phyloP scores from a whole-genome alignment of 2,113 vertebrate species.

The Spea bombifrons region DNA sequence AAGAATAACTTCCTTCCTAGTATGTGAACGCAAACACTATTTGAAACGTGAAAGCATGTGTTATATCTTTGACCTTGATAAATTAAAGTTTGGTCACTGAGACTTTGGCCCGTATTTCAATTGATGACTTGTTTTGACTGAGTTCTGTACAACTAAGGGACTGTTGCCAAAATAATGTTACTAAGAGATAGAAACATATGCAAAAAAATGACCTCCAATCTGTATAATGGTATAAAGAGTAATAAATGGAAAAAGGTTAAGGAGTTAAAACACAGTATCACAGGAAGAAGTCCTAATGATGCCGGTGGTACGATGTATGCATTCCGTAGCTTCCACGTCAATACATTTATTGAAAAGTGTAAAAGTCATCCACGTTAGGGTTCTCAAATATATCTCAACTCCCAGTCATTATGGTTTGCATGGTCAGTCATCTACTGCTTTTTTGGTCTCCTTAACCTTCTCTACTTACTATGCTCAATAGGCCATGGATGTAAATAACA shows the following conservation, averaged over 20 bases:
- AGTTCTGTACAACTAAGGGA: background rate
- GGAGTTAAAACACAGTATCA: background rate
- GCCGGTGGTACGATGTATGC: background rate
- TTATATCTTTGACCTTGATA: background rate
- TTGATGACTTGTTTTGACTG: background rate
- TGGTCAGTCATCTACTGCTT: too few relatives aligned
- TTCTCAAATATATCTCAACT: too few relatives aligned
- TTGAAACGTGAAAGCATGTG: background rate
- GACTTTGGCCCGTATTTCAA: background rate
- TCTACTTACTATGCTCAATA: too few relatives aligned
- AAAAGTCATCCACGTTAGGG: too few relatives aligned
- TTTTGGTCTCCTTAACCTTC: too few relatives aligned
- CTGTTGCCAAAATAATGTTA: background rate
- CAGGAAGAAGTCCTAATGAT: background rate
- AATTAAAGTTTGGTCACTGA: background rate
- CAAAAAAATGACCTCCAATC: background rate
- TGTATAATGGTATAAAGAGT: background rate
- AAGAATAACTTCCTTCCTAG: conserved; percentile 41
- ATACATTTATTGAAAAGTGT: too few relatives aligned
- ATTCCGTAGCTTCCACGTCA: too few relatives aligned
- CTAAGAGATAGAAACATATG: background rate
- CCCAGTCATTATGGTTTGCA: too few relatives aligned
- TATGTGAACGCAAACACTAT: conserved; percentile 23
- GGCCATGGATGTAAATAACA: too few relatives aligned
- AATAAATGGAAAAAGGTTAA: too few relatives aligned